A percentile compares a stretch with the other conserved stretches of the same genome.
phyloP scores from a whole-genome alignment of 1,140 invertebrate genomes.

The Drosophila saltans region DNA sequence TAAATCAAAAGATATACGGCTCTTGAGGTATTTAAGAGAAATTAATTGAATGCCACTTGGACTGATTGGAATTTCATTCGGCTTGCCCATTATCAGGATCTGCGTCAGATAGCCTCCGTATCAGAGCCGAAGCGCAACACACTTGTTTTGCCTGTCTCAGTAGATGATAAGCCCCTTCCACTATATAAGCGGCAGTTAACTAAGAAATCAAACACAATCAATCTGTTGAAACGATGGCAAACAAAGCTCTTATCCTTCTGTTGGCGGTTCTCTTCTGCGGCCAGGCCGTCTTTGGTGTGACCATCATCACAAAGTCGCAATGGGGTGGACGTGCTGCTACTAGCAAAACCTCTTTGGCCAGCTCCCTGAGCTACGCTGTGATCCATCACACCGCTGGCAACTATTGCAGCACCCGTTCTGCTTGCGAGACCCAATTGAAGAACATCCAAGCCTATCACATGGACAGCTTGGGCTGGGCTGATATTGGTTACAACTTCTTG shows the following conservation, averaged over 20 bases:
- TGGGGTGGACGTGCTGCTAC: conserved; percentile 87
- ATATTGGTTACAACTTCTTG: conserved; percentile 88
- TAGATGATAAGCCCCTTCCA: conserved; percentile 35
- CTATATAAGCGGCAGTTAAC: conserved; percentile 48
- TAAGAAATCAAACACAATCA: conserved; percentile 32
- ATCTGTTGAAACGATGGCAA: conserved; percentile 51
- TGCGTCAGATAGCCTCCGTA: conserved; percentile 41
- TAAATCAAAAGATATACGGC: conserved; percentile 7
- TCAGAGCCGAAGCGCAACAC: conserved; percentile 34
- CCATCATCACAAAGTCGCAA: conserved; percentile 84
- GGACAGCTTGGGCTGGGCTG: conserved; percentile 86
- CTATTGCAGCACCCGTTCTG: conserved; percentile 81
- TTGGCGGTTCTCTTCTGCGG: conserved; percentile 65
- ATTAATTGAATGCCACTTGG: conserved; percentile 67
- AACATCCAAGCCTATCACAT: conserved; percentile 86
- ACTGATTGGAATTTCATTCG: conserved; percentile 63
- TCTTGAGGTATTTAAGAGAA: conserved; percentile 39
- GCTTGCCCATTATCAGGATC: conserved; percentile 45
- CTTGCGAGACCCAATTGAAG: conserved; percentile 85
- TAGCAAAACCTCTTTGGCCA: conserved; percentile 81
- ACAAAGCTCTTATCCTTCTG: conserved; percentile 56
- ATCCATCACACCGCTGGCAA: conserved; percentile 90
- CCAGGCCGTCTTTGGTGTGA: conserved; percentile 63
- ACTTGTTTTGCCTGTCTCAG: conserved; percentile 9
- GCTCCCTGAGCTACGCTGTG: conserved; percentile 88